Base-by-base conservation (phyloP, 2,113 vertebrate species). In the Notechis scutatus region DNA sequence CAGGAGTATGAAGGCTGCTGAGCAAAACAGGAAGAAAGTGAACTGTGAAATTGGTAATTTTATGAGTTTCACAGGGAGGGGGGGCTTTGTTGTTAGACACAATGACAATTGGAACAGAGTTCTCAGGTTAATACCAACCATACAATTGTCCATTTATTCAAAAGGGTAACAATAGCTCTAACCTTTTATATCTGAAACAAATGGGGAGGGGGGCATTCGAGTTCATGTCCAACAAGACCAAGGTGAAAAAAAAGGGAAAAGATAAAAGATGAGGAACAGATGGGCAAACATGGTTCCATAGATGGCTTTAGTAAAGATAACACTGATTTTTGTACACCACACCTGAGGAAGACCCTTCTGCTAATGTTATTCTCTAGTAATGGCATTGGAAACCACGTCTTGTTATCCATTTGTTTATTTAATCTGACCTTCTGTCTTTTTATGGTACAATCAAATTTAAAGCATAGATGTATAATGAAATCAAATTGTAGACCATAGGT, bases 21-120 rank as follows among this genome's bases (percentile, higher is more conserved):
- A 98, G 98, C 98, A 98, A 97, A 98, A 98, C 98, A 98, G 96
- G 96, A 98, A 97, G 97, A 98, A 98, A 98, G 98, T 98, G 97
- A 98, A 98, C 97, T 98, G 98, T 98, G 98, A 98, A 98, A 98
- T 98, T 98, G 98, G 97, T 98, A 98, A 98, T 98, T 98, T 98
- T 98, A 98, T 98, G 97, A 98, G 97, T 98, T 98, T 98, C 97
- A 97, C 97, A 57, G 97, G 98, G 29, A 12, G 61, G 29, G 29
- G 88, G 97, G 98, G 97, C 96, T 98, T 97, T 98, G 97, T 97
- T 98, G 98, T 98, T 97, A 97, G 97, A 97, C 96, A 98, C 97
- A 97, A 98, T 97, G 92, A 97, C 97, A 96, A 97, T 97, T 95
- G 97, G 97, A 98, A 96, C 95, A 97, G 97, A 97, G 97, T 93